Percentiles rank a stretch among this genome's conserved stretches.
Evolutionary conservation across 2,888 invertebrate genomes (phyloP).

Genomic region (Gandaritis pyraliata): DNA sequence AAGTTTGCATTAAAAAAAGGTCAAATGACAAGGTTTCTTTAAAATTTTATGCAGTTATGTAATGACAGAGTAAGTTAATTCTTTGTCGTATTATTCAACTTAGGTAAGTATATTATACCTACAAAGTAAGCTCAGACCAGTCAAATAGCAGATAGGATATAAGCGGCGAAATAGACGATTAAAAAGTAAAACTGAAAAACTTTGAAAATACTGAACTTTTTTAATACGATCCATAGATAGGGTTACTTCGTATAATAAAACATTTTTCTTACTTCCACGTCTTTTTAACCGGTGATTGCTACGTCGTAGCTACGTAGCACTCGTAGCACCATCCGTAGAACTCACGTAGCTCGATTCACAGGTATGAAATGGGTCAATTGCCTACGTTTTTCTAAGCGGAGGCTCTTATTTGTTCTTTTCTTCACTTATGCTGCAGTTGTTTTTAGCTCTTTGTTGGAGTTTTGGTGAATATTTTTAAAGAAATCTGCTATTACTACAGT

Average conservation of each 20-base stretch:
- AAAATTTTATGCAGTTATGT: conserved; percentile 4
- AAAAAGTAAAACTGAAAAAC: no score
- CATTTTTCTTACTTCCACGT: background rate
- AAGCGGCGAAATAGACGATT: no score
- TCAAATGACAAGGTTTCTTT: conserved; percentile 17
- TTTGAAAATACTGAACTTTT: no score
- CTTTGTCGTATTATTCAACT: background rate
- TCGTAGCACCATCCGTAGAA: conserved; percentile 14
- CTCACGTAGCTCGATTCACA: conserved; percentile 27
- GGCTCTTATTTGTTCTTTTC: conserved; percentile 33
- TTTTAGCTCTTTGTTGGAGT: conserved; percentile 5
- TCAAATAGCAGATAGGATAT: no score
- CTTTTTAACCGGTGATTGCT: conserved; percentile 32
- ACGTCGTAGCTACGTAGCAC: conserved; percentile 29
- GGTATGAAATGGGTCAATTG: conserved; percentile 45
- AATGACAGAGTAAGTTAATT: background rate
- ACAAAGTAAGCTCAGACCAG: no score
- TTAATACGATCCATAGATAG: no score
- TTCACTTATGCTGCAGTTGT: conserved; percentile 34
- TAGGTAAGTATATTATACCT: no score
- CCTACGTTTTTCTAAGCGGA: conserved; percentile 42
- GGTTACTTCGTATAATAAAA: no score
- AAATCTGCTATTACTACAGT: background rate
- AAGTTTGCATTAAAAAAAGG: conserved; percentile 36
- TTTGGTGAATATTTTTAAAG: conserved; percentile 15